Conservation (phyloP, 2,888 invertebrate species). For the Salpingus planirostris region DNA sequence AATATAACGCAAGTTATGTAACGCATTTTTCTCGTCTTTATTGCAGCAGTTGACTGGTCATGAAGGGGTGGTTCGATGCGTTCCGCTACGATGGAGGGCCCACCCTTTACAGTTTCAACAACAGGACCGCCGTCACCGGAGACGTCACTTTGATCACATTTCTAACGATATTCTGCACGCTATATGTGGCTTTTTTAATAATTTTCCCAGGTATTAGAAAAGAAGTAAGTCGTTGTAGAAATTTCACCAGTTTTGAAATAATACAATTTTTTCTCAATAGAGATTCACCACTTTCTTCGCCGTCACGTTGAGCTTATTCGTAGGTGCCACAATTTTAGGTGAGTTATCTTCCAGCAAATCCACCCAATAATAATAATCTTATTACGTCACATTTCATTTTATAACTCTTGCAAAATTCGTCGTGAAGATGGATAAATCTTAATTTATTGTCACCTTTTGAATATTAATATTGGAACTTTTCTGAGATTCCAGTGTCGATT, state of each 20-base stretch:
- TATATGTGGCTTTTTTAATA: constrained; percentile 89
- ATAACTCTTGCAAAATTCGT: too few species aligned
- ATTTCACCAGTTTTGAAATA: neutral
- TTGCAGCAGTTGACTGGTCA: constrained; percentile 33
- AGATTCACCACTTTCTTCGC: constrained; percentile 86
- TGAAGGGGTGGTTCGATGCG: constrained; percentile 96
- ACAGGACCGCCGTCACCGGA: constrained; percentile 90
- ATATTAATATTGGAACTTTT: too few species aligned
- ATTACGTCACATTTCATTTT: too few species aligned
- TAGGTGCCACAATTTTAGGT: constrained; percentile 90
- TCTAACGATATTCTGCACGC: constrained; percentile 77
- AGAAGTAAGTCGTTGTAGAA: constrained; percentile 54
- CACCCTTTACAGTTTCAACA: constrained; percentile 89
- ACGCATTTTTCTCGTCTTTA: neutral
- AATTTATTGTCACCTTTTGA: too few species aligned
- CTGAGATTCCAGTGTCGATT: constrained; percentile 62
- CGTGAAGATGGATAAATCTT: too few species aligned
- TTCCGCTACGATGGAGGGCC: constrained; percentile 96
- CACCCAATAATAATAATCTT: too few species aligned
- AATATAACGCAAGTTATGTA: too few species aligned
- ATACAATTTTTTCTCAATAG: constrained; percentile 49
- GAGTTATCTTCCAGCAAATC: too few species aligned
- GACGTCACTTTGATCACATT: constrained; percentile 84
- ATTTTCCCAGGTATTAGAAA: constrained; percentile 93
- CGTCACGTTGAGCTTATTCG: constrained; percentile 84